These are phyloP conservation scores for Seriola aureovittata DNA, from an alignment of 2,113 vertebrate species.

Conservation along the genomic window DNA sequence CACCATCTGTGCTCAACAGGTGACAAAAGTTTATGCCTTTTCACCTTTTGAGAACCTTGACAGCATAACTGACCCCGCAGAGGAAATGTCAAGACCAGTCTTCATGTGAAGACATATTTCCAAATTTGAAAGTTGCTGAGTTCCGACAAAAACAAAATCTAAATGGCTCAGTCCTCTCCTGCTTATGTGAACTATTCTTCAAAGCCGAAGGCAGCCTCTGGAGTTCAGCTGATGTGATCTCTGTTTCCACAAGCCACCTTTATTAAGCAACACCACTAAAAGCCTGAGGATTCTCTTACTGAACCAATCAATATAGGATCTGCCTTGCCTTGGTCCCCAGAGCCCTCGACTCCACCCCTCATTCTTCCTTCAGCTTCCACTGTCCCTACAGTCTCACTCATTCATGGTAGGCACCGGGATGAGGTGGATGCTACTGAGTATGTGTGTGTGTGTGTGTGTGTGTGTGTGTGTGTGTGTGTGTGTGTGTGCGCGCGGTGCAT, in stretches of 20 bases:
- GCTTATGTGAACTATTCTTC: slow-evolving; percentile 56
- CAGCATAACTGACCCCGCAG: not conserved
- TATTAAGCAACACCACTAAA: slow-evolving; percentile 81
- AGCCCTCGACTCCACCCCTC: slow-evolving; percentile 62
- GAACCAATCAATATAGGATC: slow-evolving; percentile 80
- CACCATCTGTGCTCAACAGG: not conserved
- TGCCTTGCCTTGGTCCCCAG: slow-evolving; percentile 55
- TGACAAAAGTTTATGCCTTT: slow-evolving; percentile 2
- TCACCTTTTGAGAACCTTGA: not conserved
- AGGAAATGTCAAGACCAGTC: slow-evolving; percentile 1
- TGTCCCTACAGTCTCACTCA: slow-evolving; percentile 54
- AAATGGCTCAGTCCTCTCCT: slow-evolving; percentile 27
- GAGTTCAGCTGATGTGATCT: slow-evolving; percentile 72
- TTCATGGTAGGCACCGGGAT: slow-evolving; percentile 33
- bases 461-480: not conserved
- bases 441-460: not conserved
- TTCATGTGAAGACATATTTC: slow-evolving; percentile 10
- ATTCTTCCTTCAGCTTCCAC: slow-evolving; percentile 51
- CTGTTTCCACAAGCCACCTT: slow-evolving; percentile 73
- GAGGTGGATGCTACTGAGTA: slow-evolving; percentile 5
- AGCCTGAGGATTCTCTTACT: slow-evolving; percentile 81
- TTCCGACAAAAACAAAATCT: slow-evolving; percentile 12
- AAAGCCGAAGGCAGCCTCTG: slow-evolving; percentile 54
- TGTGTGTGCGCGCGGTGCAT: no score
- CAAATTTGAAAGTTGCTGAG: not conserved